Conservation (phyloP, 2,888 invertebrate genomes). For the Teleogryllus oceanicus region DNA sequence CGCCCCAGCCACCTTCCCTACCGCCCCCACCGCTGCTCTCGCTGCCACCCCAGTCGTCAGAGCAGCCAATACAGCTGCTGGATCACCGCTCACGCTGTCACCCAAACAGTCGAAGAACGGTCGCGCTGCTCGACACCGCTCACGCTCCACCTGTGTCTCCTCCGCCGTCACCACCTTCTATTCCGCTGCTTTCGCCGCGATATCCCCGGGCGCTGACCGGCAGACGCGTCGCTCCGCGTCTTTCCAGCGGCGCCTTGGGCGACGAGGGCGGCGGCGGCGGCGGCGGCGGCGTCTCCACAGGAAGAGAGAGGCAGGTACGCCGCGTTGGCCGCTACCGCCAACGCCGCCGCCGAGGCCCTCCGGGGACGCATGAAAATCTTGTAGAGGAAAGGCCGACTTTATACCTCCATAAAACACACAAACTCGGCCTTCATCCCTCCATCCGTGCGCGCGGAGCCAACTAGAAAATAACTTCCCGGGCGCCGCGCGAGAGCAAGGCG, state of each 20-base stretch:
- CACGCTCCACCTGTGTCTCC: neutral
- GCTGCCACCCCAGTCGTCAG: no score
- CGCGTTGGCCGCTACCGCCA: no score
- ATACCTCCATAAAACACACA: constrained; percentile 10
- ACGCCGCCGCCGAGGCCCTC: neutral
- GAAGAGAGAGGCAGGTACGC: neutral
- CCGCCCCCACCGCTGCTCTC: no score
- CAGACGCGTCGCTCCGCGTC: neutral
- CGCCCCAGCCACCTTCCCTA: neutral
- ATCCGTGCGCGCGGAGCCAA: neutral
- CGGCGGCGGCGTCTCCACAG: neutral
- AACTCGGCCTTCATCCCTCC: constrained; percentile 18
- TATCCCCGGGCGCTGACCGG: neutral
- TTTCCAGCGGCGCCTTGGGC: neutral
- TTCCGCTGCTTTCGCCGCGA: neutral
- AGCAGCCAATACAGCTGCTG: no score
- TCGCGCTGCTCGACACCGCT: neutral
- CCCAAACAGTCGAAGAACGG: no score
- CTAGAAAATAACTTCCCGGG: neutral
- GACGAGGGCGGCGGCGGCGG: neutral
- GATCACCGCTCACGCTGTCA: no score
- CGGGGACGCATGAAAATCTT: constrained; percentile 9
- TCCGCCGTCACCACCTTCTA: neutral
- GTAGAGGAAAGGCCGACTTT: neutral
- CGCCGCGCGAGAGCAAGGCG: neutral